phyloP scores from a whole-genome alignment of 1,140 invertebrate species.

The Notospermus geniculatus region DNA sequence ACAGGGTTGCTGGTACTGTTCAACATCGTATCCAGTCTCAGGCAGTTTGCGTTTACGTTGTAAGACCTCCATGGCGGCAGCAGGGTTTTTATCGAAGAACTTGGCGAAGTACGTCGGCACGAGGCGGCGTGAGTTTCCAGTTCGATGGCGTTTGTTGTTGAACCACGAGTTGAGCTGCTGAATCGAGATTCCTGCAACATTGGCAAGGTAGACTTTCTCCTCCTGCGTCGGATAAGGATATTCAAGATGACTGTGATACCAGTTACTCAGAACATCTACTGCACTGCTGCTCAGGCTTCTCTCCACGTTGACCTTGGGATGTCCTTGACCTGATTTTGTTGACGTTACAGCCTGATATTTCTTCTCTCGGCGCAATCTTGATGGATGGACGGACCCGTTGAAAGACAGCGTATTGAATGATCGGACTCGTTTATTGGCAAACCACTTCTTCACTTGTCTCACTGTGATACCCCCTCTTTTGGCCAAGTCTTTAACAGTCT shows the following conservation, averaged over 20 bases:
- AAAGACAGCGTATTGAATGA: conserved; percentile 45
- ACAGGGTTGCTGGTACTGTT: too few relatives aligned
- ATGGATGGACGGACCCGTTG: conserved; percentile 41
- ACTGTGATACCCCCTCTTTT: conserved; percentile 26
- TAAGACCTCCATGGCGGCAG: too few relatives aligned
- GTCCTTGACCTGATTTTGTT: not conserved
- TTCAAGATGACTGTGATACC: conserved; percentile 23
- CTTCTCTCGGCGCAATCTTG: conserved; percentile 23
- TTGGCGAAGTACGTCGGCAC: conserved; percentile 7
- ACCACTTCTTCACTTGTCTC: conserved; percentile 46
- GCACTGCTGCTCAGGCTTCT: conserved; percentile 20
- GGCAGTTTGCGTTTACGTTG: too few relatives aligned
- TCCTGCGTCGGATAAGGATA: conserved; percentile 28
- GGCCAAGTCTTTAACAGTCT: conserved; percentile 29
- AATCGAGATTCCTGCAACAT: conserved; percentile 22
- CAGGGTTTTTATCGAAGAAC: not conserved
- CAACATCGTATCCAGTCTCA: too few relatives aligned
- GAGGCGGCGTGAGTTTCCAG: conserved; percentile 16
- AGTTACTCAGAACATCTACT: conserved; percentile 21
- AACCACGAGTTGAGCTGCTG: conserved; percentile 32
- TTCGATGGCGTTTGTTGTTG: conserved; percentile 29
- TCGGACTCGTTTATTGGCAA: conserved; percentile 44
- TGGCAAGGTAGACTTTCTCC: conserved; percentile 25
- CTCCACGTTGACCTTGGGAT: not conserved
- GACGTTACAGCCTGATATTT: not conserved